A percentile compares a stretch with the other conserved stretches of the same genome.
phyloP scores from a whole-genome alignment of 2,113 vertebrate genomes.

The Equus przewalskii region DNA sequence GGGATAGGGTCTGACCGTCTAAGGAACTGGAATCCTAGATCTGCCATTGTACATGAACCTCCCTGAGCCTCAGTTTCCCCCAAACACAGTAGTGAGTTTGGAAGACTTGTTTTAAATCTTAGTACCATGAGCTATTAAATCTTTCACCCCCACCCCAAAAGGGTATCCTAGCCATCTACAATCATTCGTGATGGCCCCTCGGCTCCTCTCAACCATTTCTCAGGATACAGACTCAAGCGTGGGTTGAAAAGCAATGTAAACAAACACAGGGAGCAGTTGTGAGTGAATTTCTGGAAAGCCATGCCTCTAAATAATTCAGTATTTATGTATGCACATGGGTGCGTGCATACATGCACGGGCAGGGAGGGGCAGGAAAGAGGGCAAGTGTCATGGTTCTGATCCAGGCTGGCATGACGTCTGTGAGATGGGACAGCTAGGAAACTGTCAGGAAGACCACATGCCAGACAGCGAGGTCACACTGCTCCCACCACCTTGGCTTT shows the following conservation, averaged over 20 bases:
- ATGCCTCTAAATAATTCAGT: not conserved
- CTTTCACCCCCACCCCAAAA: not conserved
- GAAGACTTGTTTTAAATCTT: not conserved
- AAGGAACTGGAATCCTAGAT: not conserved
- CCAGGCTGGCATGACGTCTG: fast-evolving
- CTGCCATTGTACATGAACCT: too few relatives aligned
- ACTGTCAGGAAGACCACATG: not conserved
- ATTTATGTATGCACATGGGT: not conserved
- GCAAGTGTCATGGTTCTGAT: fast-evolving
- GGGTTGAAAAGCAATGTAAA: not conserved
- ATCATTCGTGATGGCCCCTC: fast-evolving
- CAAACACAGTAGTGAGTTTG: not conserved
- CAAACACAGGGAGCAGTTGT: not conserved
- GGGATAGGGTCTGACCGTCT: fast-evolving
- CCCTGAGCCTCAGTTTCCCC: not conserved
- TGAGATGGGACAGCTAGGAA: not conserved
- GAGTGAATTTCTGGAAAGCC: not conserved
- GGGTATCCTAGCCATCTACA: not conserved
- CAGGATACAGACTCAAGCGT: not conserved
- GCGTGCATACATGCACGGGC: fast-evolving
- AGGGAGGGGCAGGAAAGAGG: not conserved
- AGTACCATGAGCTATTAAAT: not conserved
- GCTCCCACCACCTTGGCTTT: too few relatives aligned
- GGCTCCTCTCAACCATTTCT: not conserved
- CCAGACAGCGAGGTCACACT: not conserved